Conservation (phyloP, 2,888 invertebrate species). For the Galerucella nymphaeae region DNA sequence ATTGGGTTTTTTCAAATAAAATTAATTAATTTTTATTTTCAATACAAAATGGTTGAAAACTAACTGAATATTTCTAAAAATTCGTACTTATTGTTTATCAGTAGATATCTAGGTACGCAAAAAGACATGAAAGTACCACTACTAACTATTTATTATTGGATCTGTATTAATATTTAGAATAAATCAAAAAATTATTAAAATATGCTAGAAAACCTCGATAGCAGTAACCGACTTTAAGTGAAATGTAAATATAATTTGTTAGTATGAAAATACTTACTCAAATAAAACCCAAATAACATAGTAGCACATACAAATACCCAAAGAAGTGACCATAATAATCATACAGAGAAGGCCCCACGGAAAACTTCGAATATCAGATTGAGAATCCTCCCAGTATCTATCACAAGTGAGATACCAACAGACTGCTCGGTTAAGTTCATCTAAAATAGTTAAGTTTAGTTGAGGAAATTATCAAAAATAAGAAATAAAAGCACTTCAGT, state of each 20-base stretch:
- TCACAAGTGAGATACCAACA: constrained; percentile 95
- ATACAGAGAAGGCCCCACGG: constrained; percentile 85
- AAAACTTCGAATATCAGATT: constrained; percentile 79
- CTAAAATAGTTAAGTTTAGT: constrained; percentile 64
- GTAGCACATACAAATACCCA: constrained; percentile 89
- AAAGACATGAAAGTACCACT: too few species aligned
- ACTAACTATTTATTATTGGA: too few species aligned
- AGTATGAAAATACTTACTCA: constrained; percentile 76
- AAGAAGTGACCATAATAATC: constrained; percentile 81
- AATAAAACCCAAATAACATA: constrained; percentile 93
- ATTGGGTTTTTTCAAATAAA: neutral
- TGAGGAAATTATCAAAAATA: too few species aligned
- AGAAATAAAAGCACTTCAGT: too few species aligned
- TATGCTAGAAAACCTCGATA: constrained; percentile 3
- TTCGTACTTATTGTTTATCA: too few species aligned
- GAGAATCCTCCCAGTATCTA: constrained; percentile 89
- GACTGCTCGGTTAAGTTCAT: constrained; percentile 87
- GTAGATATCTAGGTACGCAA: too few species aligned
- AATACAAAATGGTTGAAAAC: too few species aligned
- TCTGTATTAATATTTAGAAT: too few species aligned
- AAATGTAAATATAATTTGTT: constrained; percentile 7
- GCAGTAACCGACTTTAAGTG: constrained; percentile 33
- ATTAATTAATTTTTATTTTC: too few species aligned
- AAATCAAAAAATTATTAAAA: neutral
- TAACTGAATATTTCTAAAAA: too few species aligned